Conservation (phyloP, 2,113 vertebrate species). For the Psittacula cyanocephala region DNA sequence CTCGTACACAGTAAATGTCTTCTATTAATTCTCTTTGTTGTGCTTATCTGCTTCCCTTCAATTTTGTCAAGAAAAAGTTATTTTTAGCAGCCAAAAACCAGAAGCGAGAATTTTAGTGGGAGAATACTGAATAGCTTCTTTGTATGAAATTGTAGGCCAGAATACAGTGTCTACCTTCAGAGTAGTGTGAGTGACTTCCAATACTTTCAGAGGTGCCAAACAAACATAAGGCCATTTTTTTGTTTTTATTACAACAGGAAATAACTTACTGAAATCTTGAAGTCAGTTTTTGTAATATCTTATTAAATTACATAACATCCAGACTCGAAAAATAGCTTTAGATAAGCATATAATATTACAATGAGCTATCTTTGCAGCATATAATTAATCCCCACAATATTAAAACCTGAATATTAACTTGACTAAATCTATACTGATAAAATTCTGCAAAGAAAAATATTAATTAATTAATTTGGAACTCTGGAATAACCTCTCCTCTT, state of each 20-base stretch:
- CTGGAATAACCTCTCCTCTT: neutral
- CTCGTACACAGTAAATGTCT: neutral
- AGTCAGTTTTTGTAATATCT: neutral
- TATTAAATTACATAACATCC: conserved; percentile 8
- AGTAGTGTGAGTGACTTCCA: neutral
- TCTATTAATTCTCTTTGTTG: neutral
- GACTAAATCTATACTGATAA: conserved; percentile 13
- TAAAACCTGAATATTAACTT: neutral
- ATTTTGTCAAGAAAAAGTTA: neutral
- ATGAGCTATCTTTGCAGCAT: conserved; percentile 14
- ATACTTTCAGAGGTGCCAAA: neutral
- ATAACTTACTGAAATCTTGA: neutral
- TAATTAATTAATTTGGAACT: conserved; percentile 1
- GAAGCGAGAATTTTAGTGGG: neutral
- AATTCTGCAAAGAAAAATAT: conserved; percentile 5
- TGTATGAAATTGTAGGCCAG: neutral
- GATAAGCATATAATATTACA: neutral
- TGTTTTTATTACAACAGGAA: neutral
- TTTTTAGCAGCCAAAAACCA: neutral
- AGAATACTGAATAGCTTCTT: neutral
- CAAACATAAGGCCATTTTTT: neutral
- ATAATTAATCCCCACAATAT: conserved; percentile 36
- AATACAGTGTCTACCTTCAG: neutral
- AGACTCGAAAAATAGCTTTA: conserved; percentile 21
- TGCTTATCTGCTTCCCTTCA: neutral